Percentiles rank a stretch among this genome's conserved stretches.
These are phyloP conservation scores for Athetis lepigone DNA, from an alignment of 2,888 invertebrate genomes.

Conservation along the genomic window DNA sequence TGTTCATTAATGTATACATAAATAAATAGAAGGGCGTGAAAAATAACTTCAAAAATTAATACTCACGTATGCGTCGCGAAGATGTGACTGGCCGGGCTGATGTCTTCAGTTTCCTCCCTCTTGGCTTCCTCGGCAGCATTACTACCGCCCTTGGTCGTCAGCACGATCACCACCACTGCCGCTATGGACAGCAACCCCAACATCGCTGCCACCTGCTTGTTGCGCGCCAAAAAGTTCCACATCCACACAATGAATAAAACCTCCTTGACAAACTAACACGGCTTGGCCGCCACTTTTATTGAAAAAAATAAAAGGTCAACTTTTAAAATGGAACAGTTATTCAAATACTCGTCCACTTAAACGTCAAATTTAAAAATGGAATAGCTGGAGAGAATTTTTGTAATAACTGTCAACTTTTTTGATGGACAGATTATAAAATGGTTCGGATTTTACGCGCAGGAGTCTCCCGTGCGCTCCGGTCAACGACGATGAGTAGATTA, in stretches of 20 bases:
- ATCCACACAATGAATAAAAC: conserved; percentile 71
- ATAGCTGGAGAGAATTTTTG: conserved; percentile 4
- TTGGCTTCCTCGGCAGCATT: conserved; percentile 64
- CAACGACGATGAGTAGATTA: conserved; percentile 78
- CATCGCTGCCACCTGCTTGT: conserved; percentile 86
- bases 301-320: conserved; percentile 29
- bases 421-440: neutral
- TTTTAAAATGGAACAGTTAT: conserved; percentile 13
- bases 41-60: neutral
- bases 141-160: conserved; percentile 77
- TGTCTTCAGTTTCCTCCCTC: conserved; percentile 79
- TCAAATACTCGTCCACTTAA: no score
- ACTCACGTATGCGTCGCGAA: conserved; percentile 83
- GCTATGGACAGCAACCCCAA: conserved; percentile 79
- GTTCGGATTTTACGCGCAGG: conserved; percentile 29
- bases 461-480: conserved; percentile 71
- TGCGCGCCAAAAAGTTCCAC: conserved; percentile 85
- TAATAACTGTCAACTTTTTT: conserved; percentile 26
- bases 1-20: no score
- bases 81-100: conserved; percentile 78
- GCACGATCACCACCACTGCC: conserved; percentile 78
- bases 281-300: neutral
- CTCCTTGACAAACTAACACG: conserved; percentile 13
- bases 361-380: conserved; percentile 30
- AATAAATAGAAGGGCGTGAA: no score